phyloP scores from a whole-genome alignment of 1,140 invertebrate species.

The Brachionus plicatilis region DNA sequence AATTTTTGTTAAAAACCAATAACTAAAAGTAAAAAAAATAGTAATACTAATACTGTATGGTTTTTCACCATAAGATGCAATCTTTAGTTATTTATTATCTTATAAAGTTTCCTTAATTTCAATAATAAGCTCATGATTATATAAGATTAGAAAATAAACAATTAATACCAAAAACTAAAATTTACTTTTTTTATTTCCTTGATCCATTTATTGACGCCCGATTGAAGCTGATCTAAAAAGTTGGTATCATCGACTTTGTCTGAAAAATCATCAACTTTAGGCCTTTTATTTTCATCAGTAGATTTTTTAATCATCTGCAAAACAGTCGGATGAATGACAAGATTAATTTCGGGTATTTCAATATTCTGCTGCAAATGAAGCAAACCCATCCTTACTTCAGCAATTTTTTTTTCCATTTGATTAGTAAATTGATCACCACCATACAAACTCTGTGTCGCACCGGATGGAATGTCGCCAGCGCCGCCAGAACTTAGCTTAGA shows the following conservation, averaged over 20 bases:
- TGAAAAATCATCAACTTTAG: conserved; percentile 86
- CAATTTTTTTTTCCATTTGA: conserved; percentile 91
- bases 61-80: too few relatives aligned
- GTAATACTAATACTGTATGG: too few relatives aligned
- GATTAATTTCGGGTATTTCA: conserved; percentile 94
- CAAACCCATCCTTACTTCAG: conserved; percentile 96
- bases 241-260: conserved; percentile 76
- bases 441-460: neutral
- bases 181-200: conserved; percentile 94
- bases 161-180: neutral
- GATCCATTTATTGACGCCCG: conserved; percentile 96
- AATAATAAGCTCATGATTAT: neutral
- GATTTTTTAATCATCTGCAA: conserved; percentile 81
- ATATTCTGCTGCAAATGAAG: conserved; percentile 99
- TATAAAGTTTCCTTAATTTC: neutral
- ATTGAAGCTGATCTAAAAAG: conserved; percentile 91
- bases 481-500: conserved; percentile 42
- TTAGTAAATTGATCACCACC: conserved; percentile 29
- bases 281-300: conserved; percentile 79
- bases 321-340: conserved; percentile 81
- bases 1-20: too few relatives aligned
- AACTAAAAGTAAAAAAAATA: too few relatives aligned
- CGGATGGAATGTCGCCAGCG: neutral
- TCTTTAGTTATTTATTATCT: too few relatives aligned
- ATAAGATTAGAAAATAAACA: neutral